phyloP scores from a whole-genome alignment of 1,140 invertebrate species.

The Leptonema lineaticorne region DNA sequence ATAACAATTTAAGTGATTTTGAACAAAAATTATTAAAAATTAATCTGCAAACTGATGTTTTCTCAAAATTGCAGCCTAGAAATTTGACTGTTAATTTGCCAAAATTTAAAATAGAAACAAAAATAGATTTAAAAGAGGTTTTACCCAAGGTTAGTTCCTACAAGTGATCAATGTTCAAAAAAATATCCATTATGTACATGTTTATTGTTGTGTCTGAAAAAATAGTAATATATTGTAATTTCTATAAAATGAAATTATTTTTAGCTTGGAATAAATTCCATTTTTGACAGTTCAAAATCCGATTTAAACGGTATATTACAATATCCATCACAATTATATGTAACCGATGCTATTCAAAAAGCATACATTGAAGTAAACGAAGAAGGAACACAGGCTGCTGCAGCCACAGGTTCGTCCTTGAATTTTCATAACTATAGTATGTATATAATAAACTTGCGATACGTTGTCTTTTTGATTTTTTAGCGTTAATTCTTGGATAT shows the following conservation, averaged over 20 bases:
- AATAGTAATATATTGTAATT: background rate
- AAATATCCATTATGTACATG: no score
- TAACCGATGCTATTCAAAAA: conserved; percentile 65
- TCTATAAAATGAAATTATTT: conserved; percentile 24
- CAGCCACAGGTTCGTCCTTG: conserved; percentile 61
- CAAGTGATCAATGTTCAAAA: no score
- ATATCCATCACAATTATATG: conserved; percentile 50
- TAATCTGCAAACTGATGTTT: conserved; percentile 43
- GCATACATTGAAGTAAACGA: conserved; percentile 75
- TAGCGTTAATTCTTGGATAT: background rate
- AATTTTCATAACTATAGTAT: background rate
- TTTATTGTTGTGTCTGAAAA: background rate
- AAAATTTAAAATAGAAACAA: conserved; percentile 61
- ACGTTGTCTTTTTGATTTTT: background rate
- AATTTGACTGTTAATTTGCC: conserved; percentile 60
- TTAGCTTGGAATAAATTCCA: conserved; percentile 51
- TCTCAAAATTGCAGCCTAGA: conserved; percentile 44
- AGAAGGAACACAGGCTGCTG: conserved; percentile 74
- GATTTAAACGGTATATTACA: conserved; percentile 66
- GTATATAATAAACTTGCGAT: background rate
- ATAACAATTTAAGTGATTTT: conserved; percentile 54
- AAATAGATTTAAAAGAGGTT: conserved; percentile 54
- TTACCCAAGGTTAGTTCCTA: conserved; percentile 58
- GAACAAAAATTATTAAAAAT: conserved; percentile 49
- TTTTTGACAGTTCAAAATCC: conserved; percentile 55